Percentiles rank a stretch among this genome's conserved stretches.
These are phyloP conservation scores for Atethmia centrago DNA, from an alignment of 2,888 invertebrate genomes.

Conservation along the genomic window DNA sequence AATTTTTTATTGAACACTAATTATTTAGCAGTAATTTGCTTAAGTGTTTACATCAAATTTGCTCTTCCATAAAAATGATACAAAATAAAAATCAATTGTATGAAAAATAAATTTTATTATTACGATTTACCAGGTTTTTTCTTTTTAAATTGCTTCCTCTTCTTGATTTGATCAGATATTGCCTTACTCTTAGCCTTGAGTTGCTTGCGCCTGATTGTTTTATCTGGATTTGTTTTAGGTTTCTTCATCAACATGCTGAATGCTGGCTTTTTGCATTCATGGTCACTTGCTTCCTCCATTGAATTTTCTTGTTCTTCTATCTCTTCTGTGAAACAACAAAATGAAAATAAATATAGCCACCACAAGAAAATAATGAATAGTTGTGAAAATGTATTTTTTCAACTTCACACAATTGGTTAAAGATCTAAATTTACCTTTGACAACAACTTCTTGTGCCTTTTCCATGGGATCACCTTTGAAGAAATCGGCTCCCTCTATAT, in stretches of 20 bases:
- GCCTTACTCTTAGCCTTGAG: conserved; percentile 86
- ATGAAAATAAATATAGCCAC: background rate
- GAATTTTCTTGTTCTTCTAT: conserved; percentile 70
- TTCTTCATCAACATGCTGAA: conserved; percentile 74
- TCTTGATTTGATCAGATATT: conserved; percentile 87
- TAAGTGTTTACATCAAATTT: conserved; percentile 26
- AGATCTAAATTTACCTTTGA: conserved; percentile 78
- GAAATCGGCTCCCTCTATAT: conserved; percentile 94
- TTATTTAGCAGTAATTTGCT: background rate
- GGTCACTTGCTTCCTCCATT: conserved; percentile 69
- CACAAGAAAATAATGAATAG: background rate
- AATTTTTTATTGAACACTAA: conserved; percentile 30
- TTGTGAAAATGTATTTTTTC: background rate
- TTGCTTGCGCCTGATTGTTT: conserved; percentile 87
- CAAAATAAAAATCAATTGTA: conserved; percentile 63
- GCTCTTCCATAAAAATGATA: conserved; percentile 55
- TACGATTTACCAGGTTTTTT: conserved; percentile 79
- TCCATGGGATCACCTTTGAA: conserved; percentile 92
- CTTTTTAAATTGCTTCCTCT: conserved; percentile 84
- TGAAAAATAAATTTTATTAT: conserved; percentile 70
- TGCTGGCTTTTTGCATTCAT: conserved; percentile 66
- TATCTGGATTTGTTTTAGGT: conserved; percentile 82
- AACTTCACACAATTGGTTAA: background rate
- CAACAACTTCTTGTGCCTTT: conserved; percentile 89
- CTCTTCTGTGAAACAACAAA: conserved; percentile 78